Percentiles rank a stretch among this genome's conserved stretches.
Conservation (phyloP, 1,140 invertebrate genomes). For the Mercenaria mercenaria region DNA sequence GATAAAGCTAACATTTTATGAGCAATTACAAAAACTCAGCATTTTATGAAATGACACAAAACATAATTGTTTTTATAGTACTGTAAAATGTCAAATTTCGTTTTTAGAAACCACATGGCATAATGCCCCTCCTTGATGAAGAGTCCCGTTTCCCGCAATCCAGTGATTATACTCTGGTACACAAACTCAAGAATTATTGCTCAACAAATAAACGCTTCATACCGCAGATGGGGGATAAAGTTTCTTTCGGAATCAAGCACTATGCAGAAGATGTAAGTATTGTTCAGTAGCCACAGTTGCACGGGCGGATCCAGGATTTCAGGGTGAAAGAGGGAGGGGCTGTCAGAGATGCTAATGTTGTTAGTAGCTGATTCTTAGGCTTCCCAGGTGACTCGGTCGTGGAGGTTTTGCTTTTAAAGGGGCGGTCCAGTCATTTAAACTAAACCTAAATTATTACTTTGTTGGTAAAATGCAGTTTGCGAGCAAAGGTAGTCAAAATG, state of each 20-base stretch:
- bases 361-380: background rate
- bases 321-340: too few relatives aligned
- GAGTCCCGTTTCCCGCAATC: conserved; percentile 77
- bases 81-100: conserved; percentile 1
- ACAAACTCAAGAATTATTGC: conserved; percentile 78
- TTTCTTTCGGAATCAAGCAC: conserved; percentile 72
- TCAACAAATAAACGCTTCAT: conserved; percentile 65
- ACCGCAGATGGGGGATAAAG: conserved; percentile 49
- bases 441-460: too few relatives aligned
- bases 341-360: background rate
- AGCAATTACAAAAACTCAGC: background rate
- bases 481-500: too few relatives aligned
- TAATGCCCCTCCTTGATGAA: conserved; percentile 76
- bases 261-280: conserved; percentile 75
- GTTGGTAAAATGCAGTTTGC: too few relatives aligned
- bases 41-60: background rate
- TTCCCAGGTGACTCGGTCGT: too few relatives aligned
- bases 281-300: background rate
- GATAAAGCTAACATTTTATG: background rate
- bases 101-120: conserved; percentile 73
- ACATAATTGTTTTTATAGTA: background rate
- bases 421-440: too few relatives aligned
- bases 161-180: conserved; percentile 71
- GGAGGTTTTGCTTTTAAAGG: too few relatives aligned
- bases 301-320: too few relatives aligned